These are phyloP conservation scores for Acipenser transmontanus DNA, from an alignment of 2,797 vertebrate species.

Conservation along the genomic window DNA sequence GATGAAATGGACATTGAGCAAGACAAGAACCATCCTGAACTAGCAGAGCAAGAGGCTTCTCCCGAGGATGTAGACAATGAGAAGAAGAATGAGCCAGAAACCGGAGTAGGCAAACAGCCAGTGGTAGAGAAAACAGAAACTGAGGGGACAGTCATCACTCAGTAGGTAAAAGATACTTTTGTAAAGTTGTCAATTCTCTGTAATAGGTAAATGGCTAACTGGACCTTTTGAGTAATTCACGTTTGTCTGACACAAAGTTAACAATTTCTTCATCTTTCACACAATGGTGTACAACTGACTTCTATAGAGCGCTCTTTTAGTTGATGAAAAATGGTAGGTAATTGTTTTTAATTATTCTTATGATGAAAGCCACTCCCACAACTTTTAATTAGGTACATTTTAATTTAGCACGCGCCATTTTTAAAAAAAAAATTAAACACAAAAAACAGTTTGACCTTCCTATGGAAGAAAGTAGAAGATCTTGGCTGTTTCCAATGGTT, in stretches of 20 bases:
- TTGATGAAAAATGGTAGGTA: slow-evolving; percentile 82
- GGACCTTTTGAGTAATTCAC: slow-evolving; percentile 79
- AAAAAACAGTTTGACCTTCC: slow-evolving; percentile 73
- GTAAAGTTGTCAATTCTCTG: slow-evolving; percentile 99
- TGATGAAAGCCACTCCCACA: slow-evolving; percentile 66
- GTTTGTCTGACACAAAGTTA: slow-evolving; percentile 79
- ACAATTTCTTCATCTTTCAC: slow-evolving; percentile 88
- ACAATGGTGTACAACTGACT: slow-evolving; percentile 88
- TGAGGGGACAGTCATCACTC: slow-evolving; percentile 99
- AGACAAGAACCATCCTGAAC: slow-evolving; percentile 61
- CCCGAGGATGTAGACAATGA: slow-evolving; percentile 79
- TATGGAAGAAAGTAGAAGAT: slow-evolving; percentile 92
- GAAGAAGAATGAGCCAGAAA: slow-evolving; percentile 86
- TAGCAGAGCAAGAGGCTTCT: slow-evolving; percentile 64
- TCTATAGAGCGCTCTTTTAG: slow-evolving; percentile 88
- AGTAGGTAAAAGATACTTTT: slow-evolving; percentile 99
- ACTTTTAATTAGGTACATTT: slow-evolving; percentile 55
- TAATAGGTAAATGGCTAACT: slow-evolving; percentile 90
- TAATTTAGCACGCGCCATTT: slow-evolving; percentile 60
- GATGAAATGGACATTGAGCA: slow-evolving; percentile 70
- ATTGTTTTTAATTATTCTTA: slow-evolving; percentile 75
- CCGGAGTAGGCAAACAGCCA: slow-evolving; percentile 93
- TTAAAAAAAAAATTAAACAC: slow-evolving; percentile 27
- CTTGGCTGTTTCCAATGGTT: slow-evolving; percentile 76
- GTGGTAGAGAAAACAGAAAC: slow-evolving; percentile 99